Evolutionary conservation across 2,113 vertebrate species (phyloP), one percentile per base, ranked within the genome.

Genomic region (Hippocampus barbouri): DNA sequence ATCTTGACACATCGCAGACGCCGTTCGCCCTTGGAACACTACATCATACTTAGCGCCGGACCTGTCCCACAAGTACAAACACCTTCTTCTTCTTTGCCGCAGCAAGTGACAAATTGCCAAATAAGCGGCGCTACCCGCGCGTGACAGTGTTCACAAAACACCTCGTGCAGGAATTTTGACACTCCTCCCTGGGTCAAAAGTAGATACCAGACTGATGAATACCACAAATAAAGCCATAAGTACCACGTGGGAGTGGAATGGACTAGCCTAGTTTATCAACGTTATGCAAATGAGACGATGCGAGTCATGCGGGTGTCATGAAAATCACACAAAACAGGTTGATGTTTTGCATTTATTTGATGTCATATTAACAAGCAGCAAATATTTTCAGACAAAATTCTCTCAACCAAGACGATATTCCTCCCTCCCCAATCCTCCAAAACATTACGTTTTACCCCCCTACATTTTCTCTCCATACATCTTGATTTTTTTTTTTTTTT

Each of bases 21-120:
- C 43, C 5, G 2, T 10, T 41, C 43, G 15, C 5, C 43, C n/a
- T 15, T 70, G 72, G 67, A 54, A 71, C 74, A 78, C 67, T 69
- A 79, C 60, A 90, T 86, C 87, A 81, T 54, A 57, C 68, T 57
- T 41, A 63, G 59, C 45, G 8, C 68, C 56, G 4, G 8, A 21
- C 75, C 80, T 69, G 79, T 84, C 72, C 74, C 62, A 27, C 67
- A 56, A 69, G 77, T 68, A 70, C 76, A 79, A 84, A 83, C 82
- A 76, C 76, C 77, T 76, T 60, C 25, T 70, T 77, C 59, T 79
- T 83, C 83, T 79, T 84, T 77, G 73, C 79, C 25, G 78, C 86
- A 85, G 84, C 82, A 83, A 88, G 81, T 83, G 79, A 84, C 77
- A 85, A 85, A 86, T 75, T 71, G 75, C 75, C 18, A 62, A 63